Conservation (phyloP, 2,113 vertebrate genomes). For the Ammodytes marinus region DNA sequence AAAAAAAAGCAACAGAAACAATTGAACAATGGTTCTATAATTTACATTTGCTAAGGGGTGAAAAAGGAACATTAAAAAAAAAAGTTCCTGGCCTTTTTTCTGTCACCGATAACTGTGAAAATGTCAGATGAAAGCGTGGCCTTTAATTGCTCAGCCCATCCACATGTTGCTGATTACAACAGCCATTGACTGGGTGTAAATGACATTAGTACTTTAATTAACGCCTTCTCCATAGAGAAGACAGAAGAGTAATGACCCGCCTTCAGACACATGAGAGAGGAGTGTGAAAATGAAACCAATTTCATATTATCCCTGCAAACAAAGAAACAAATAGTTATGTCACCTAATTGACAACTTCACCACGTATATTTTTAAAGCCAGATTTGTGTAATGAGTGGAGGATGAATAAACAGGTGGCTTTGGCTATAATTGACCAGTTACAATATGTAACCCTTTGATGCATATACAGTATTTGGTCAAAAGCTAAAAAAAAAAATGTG, state of each 20-base stretch:
- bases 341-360: conserved; percentile 47
- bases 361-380: conserved; percentile 7
- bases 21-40: background rate
- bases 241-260: conserved; percentile 63
- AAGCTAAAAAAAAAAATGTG: too few species aligned
- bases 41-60: background rate
- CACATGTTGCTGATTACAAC: conserved; percentile 54
- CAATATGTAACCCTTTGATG: too few species aligned
- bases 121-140: conserved; percentile 47
- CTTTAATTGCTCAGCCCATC: conserved; percentile 43
- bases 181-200: conserved; percentile 69
- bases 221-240: conserved; percentile 59
- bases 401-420: background rate
- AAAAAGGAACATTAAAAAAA: background rate
- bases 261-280: conserved; percentile 72
- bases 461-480: too few species aligned
- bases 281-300: conserved; percentile 62
- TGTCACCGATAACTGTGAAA: conserved; percentile 32
- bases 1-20: background rate
- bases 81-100: conserved; percentile 9
- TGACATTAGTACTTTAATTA: conserved; percentile 76
- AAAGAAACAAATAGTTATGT: conserved; percentile 17
- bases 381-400: background rate
- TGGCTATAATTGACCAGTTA: background rate
- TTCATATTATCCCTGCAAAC: conserved; percentile 62